Conservation (phyloP, 2,113 vertebrate species). For the Bos taurus region ARS-UCD2.0 NC_037338.1:17978001-17978500, state of each 20-base stretch:
- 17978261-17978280: not conserved
- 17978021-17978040: not conserved
- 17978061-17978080: not conserved
- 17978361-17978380: not conserved
- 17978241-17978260: fast-evolving
- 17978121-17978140: not conserved
- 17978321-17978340: not conserved
- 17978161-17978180: not conserved
- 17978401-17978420: not conserved
- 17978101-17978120: not conserved
- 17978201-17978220: not conserved
- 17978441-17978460: too few relatives aligned
- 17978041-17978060: not conserved
- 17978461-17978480: too few relatives aligned
- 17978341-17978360: not conserved
- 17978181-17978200: not conserved
- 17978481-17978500: too few relatives aligned
- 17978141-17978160: not conserved
- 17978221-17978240: fast-evolving
- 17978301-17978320: not conserved
- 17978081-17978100: not conserved
- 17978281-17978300: not conserved
- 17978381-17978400: not conserved
- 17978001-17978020: not conserved
- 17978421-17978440: too few relatives aligned